These are phyloP conservation scores for Gobio gobio DNA, from an alignment of 2,113 vertebrate genomes.

Conservation along the genomic window DNA sequence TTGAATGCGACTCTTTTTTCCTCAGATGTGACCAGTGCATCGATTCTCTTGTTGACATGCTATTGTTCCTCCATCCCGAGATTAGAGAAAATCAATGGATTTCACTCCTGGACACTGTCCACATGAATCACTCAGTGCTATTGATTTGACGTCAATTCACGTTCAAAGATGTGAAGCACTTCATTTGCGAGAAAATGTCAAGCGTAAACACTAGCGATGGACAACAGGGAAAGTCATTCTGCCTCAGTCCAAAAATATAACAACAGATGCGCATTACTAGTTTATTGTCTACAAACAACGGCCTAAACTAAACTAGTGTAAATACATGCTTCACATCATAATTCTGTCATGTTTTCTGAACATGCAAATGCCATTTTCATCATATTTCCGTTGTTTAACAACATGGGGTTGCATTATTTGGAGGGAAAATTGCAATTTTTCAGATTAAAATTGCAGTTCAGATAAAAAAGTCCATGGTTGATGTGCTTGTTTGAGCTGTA, in stretches of 20 bases:
- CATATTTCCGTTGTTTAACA: too few species aligned
- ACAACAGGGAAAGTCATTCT: background rate
- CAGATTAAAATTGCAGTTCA: too few species aligned
- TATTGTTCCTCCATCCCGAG: constrained; percentile 30
- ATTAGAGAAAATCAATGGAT: constrained; percentile 37
- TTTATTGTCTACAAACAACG: too few species aligned
- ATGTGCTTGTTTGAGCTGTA: too few species aligned
- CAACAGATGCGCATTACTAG: too few species aligned
- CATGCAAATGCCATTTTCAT: too few species aligned
- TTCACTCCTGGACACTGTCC: constrained; percentile 4
- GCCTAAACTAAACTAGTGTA: too few species aligned
- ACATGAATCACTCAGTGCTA: background rate
- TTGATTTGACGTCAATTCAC: background rate
- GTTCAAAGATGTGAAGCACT: background rate
- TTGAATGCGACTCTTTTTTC: constrained; percentile 52
- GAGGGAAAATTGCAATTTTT: too few species aligned
- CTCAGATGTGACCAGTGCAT: constrained; percentile 36
- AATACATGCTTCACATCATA: too few species aligned
- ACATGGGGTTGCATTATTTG: too few species aligned
- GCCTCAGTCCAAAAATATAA: background rate
- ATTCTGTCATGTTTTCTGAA: too few species aligned
- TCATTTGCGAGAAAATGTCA: background rate
- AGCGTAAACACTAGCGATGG: background rate
- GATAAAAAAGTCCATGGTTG: too few species aligned
- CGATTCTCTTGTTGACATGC: constrained; percentile 48